Conservation (phyloP, 1,140 invertebrate genomes). For the Pogonomyrmex californicus region DNA sequence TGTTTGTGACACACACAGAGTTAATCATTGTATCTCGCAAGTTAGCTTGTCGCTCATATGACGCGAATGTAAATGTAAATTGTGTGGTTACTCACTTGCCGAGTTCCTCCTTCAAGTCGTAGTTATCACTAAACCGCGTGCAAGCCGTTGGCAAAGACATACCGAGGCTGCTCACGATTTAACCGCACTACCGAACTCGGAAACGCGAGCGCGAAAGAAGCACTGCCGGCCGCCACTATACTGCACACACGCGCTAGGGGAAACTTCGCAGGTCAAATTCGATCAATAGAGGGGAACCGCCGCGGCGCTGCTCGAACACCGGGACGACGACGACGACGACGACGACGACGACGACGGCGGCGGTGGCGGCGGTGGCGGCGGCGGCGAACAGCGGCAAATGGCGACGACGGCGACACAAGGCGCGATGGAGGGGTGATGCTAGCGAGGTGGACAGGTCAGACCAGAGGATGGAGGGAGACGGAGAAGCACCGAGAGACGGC, state of each 20-base stretch:
- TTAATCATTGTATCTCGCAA: background rate
- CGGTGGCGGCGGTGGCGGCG: background rate
- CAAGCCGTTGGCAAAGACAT: slow-evolving; percentile 91
- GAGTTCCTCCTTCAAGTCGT: slow-evolving; percentile 99
- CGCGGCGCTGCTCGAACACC: slow-evolving; percentile 76
- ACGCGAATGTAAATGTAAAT: background rate
- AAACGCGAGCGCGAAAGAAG: slow-evolving; percentile 70
- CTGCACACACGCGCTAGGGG: slow-evolving; percentile 79
- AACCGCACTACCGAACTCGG: slow-evolving; percentile 69
- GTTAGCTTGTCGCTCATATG: background rate
- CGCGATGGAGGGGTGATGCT: slow-evolving; percentile 11
- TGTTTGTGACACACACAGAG: too few species aligned
- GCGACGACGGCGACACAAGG: slow-evolving; percentile 50
- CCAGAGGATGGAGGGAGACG: background rate
- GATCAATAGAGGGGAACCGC: slow-evolving; percentile 85
- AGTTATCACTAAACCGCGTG: slow-evolving; percentile 99
- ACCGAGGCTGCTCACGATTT: slow-evolving; percentile 73
- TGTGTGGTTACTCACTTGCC: slow-evolving; percentile 95
- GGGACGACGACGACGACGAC: slow-evolving; percentile 57
- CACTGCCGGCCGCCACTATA: slow-evolving; percentile 74
- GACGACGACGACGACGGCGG: slow-evolving; percentile 35
- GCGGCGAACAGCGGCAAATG: slow-evolving; percentile 25
- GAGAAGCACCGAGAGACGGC: background rate
- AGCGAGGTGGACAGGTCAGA: background rate
- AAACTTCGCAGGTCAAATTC: slow-evolving; percentile 85